Base-by-base conservation (phyloP, 2,113 vertebrate species). In the Neopipo cinnamomea region DNA sequence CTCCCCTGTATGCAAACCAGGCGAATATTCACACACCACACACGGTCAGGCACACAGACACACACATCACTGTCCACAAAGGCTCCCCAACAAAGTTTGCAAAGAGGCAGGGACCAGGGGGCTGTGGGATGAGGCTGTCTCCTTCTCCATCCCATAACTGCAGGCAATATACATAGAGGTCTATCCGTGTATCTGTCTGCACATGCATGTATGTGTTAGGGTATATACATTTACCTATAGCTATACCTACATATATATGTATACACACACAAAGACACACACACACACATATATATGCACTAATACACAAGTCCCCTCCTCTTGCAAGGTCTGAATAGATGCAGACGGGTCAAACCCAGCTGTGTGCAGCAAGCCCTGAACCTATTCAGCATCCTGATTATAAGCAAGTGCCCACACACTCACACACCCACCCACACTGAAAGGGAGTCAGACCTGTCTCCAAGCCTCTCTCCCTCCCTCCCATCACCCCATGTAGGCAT, bases 11-110 rank as follows among this genome's bases (percentile, higher is more conserved):
- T 74, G 82, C 88, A 52, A 78, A 94, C 37, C 78, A 77, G 89
- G 50, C 24, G 0, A 79, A 65, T 13, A 65, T 90, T 75, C 75
- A 35, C 76, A 44, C 71, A 24, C 15, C 46, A 8, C 31, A 49
- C 56, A 28, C 25, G 4, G n/a, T 58, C 59, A 74, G 75, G 80
- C 31, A 63, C 47, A 62, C 20, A 22, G 37, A n/a, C 72, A 66
- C 37, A 58, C 16, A 47, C 21, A 78, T 12, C 59, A 1, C 58
- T 35, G 72, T 50, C 75, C 15, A 71, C 92, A 95, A 55, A 66
- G 41, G 91, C 82, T 91, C 30, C 73, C 70, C 1, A 4, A 67
- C 82, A 95, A 97, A 97, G 96, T 97, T 97, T 96, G 66, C 86
- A 27, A 65, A 63, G 74, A 68, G 74, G 44, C 66, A 55, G 76